Conservation (phyloP, 2,113 vertebrate species). For the Engraulis encrasicolus region DNA sequence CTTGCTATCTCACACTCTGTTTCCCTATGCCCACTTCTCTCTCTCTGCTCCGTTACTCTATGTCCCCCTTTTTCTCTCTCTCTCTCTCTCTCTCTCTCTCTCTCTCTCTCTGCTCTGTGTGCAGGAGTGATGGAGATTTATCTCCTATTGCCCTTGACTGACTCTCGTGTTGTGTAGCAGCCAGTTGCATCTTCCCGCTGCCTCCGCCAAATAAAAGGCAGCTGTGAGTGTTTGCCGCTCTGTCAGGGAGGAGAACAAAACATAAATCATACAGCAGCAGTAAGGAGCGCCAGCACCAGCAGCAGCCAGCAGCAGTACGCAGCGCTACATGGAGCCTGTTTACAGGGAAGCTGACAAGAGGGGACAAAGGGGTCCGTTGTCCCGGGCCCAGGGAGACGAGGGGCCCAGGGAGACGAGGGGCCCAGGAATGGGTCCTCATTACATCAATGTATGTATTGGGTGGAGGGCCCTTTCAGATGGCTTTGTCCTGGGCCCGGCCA, state of each 20-base stretch:
- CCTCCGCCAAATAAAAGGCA: neutral
- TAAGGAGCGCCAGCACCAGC: too few species aligned
- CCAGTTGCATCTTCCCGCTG: neutral
- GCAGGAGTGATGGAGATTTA: neutral
- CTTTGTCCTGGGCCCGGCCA: too few species aligned
- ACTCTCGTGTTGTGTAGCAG: neutral
- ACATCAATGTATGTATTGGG: too few species aligned
- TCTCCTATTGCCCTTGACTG: neutral
- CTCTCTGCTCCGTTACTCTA: too few species aligned
- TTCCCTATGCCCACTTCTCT: neutral
- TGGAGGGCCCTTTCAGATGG: too few species aligned
- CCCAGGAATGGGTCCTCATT: too few species aligned
- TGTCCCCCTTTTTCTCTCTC: neutral
- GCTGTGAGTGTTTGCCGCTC: neutral
- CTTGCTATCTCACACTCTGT: neutral
- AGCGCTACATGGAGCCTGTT: too few species aligned
- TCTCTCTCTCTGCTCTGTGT: neutral
- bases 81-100: neutral
- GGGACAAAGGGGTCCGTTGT: too few species aligned
- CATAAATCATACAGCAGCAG: neutral
- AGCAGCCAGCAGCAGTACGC: too few species aligned
- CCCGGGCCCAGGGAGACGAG: too few species aligned
- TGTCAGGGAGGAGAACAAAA: neutral
- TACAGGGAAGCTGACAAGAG: too few species aligned
- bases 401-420: too few species aligned